These are phyloP conservation scores for Ptilodon capucinus DNA, from an alignment of 2,888 invertebrate genomes.

Conservation along the genomic window DNA sequence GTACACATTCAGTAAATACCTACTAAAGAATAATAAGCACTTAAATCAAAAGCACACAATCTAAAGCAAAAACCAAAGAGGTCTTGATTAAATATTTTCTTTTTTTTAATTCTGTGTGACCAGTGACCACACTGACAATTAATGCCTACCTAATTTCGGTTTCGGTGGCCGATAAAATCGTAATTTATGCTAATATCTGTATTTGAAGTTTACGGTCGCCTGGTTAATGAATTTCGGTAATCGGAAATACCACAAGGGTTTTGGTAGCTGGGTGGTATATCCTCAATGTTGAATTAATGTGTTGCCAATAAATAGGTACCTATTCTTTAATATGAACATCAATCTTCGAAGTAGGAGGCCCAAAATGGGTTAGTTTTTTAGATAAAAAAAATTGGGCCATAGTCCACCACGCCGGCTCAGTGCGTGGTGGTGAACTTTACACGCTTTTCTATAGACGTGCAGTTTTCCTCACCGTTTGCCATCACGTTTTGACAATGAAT, in stretches of 20 bases:
- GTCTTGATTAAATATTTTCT: slow-evolving; percentile 22
- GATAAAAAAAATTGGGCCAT: background rate
- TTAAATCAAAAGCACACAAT: background rate
- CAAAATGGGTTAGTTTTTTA: background rate
- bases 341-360: background rate
- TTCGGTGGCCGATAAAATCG: slow-evolving; percentile 62
- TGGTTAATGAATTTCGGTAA: slow-evolving; percentile 64
- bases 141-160: slow-evolving; percentile 63
- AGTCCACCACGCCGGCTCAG: too few relatives aligned
- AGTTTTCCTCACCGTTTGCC: too few relatives aligned
- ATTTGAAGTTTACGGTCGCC: slow-evolving; percentile 51
- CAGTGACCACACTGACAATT: slow-evolving; percentile 53
- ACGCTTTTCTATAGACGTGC: too few relatives aligned
- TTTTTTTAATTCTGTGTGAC: slow-evolving; percentile 3
- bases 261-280: slow-evolving; percentile 51
- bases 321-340: background rate
- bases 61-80: slow-evolving; percentile 8
- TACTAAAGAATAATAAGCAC: too few relatives aligned
- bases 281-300: slow-evolving; percentile 25
- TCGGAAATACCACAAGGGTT: slow-evolving; percentile 73
- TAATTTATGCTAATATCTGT: slow-evolving; percentile 69
- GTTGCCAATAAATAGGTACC: slow-evolving; percentile 23
- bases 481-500: too few relatives aligned
- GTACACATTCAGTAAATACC: background rate
- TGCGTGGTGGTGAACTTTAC: too few relatives aligned